Evolutionary conservation across 2,888 invertebrate species (phyloP).

Genomic region (Stratiomys singularior): DNA sequence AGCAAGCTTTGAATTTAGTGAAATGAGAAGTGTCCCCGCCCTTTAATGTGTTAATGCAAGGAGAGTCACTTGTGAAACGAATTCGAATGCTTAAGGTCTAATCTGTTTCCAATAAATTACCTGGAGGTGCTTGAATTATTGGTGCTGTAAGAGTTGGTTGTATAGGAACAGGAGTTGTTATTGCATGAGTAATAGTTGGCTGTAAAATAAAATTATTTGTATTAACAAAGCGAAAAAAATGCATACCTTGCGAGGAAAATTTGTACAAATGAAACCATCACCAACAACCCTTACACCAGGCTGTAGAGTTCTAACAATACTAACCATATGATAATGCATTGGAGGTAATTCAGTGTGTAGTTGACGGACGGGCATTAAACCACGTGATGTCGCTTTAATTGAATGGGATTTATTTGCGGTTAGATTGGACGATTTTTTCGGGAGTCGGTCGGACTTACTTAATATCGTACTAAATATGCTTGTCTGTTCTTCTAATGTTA

Average conservation of each 20-base stretch:
- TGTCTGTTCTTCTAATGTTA: slow-evolving; percentile 59
- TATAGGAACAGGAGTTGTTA: slow-evolving; percentile 9
- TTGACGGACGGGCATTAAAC: slow-evolving; percentile 35
- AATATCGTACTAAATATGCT: slow-evolving; percentile 60
- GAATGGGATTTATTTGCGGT: slow-evolving; percentile 30
- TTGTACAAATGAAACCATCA: slow-evolving; percentile 23
- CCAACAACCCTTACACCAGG: background rate
- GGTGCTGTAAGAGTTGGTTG: slow-evolving; percentile 15
- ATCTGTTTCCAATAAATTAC: slow-evolving; percentile 1
- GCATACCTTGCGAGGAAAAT: slow-evolving; percentile 14
- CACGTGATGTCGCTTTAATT: slow-evolving; percentile 39
- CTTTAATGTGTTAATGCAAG: too few species aligned
- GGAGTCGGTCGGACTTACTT: slow-evolving; percentile 54
- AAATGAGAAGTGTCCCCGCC: too few species aligned
- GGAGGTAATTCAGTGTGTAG: background rate
- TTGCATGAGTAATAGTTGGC: background rate
- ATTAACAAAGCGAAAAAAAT: background rate
- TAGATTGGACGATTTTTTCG: slow-evolving; percentile 16
- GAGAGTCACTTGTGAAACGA: too few species aligned
- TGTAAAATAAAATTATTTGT: slow-evolving; percentile 9
- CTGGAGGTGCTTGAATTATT: slow-evolving; percentile 12
- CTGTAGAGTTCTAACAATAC: background rate
- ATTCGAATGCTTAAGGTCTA: too few species aligned
- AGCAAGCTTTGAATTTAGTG: too few species aligned
- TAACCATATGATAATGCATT: slow-evolving; percentile 15